Base-by-base conservation (phyloP, 1,140 invertebrate genomes). In the Ectropis grisescens region DNA sequence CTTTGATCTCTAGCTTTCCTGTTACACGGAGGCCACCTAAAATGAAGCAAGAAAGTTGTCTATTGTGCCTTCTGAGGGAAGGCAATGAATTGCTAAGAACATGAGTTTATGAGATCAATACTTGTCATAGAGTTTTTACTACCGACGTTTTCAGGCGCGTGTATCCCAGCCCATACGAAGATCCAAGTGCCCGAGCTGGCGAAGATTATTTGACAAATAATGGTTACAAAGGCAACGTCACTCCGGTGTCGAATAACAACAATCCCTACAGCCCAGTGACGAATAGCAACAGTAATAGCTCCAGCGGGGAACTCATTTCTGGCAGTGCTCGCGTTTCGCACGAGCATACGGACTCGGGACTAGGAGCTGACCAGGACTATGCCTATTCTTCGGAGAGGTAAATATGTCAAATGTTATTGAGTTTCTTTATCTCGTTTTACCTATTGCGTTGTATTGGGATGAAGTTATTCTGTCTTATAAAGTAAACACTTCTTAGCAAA, bases 351-450 rank as follows among this genome's bases (percentile, higher is more conserved):
- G 88, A 89, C 59, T 89, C 88, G 0, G 88, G 87, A 1, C 61
- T 89, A 1, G 87, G 87, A 13, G 87, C 85, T n/a, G 88, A 89
- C 68, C 87, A 89, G 60, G 87, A 89, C 41, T 88, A 86, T 58
- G 85, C 85, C 2, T 87, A 87, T 61, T 86, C 84, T 28, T 87
- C 84, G 11, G 86, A 87, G 59, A 83, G 86, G 86, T 87, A 45
- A 49, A 11, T 32, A 39, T 24, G 6, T 11, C 11, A 24, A 6
- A 12, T 12, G 32, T n/a, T n/a, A n/a, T n/a, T n/a, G n/a, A 13
- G 22, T 32, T 0, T 6, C 8, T 11, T 11, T n/a, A 22, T 22
- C 10, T 32, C 2, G 16, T 13, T 22, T 22, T 22, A 5, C 19
- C 9, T 22, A 5, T 5, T 22, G 9, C 19, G 9, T 22, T n/a